phyloP scores from a whole-genome alignment of 1,140 invertebrate genomes.

The Diorhabda sublineata region DNA sequence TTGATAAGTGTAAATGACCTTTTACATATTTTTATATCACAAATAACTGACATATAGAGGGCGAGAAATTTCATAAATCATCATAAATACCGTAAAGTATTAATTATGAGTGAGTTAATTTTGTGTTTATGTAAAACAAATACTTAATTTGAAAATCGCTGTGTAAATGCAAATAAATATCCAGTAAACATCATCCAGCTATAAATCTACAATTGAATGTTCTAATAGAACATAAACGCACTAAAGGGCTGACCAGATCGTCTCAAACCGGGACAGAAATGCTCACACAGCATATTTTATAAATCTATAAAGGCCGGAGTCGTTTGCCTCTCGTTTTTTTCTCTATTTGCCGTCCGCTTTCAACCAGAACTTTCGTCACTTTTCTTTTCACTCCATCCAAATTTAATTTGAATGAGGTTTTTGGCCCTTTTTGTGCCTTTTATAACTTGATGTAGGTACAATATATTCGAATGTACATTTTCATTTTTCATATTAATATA shows the following conservation, averaged over 20 bases:
- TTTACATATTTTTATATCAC: no score
- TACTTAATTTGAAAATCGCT: neutral
- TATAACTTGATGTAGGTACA: neutral
- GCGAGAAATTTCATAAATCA: no score
- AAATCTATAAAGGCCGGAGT: constrained; percentile 21
- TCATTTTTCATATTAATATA: no score
- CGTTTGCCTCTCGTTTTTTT: neutral
- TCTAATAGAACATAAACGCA: constrained; percentile 16
- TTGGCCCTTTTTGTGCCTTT: neutral
- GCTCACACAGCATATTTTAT: constrained; percentile 22
- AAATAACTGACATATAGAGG: no score
- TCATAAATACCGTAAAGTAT: no score
- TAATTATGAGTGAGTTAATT: no score
- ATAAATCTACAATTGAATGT: constrained; percentile 16
- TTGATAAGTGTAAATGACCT: no score
- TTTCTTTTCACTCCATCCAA: constrained; percentile 18
- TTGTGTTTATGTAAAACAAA: no score
- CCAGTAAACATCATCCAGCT: constrained; percentile 9
- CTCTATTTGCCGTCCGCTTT: constrained; percentile 14
- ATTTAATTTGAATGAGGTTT: constrained; percentile 13
- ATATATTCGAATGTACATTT: neutral
- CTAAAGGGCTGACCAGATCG: constrained; percentile 18
- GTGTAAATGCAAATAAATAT: neutral
- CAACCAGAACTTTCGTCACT: constrained; percentile 9
- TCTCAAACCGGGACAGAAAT: constrained; percentile 14